These are phyloP conservation scores for Dromaius novaehollandiae DNA, from an alignment of 2,113 vertebrate species.

Conservation along the genomic window DNA sequence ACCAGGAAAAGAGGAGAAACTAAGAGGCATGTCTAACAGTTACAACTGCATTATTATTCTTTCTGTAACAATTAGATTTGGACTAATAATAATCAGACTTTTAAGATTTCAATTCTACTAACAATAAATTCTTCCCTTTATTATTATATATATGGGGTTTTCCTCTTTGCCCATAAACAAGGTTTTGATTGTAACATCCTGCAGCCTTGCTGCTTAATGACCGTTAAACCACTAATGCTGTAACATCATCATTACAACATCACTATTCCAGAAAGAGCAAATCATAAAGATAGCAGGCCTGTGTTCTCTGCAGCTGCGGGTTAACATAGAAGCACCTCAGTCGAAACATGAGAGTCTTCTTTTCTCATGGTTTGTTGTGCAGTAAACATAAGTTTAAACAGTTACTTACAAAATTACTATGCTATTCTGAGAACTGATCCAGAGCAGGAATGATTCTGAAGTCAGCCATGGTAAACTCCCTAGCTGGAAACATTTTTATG, in stretches of 20 bases:
- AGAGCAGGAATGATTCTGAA: not conserved
- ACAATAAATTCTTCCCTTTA: not conserved
- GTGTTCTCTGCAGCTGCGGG: not conserved
- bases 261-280: not conserved
- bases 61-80: not conserved
- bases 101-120: not conserved
- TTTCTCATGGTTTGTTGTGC: not conserved
- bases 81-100: not conserved
- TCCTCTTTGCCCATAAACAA: not conserved
- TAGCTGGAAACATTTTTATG: not conserved
- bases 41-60: not conserved
- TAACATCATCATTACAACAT: not conserved
- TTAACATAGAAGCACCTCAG: not conserved
- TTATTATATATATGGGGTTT: not conserved
- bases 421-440: not conserved
- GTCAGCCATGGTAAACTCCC: not conserved
- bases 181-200: not conserved
- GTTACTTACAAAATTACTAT: not conserved
- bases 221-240: not conserved
- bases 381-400: not conserved
- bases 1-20: fast-evolving
- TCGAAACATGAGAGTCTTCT: not conserved
- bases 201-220: not conserved
- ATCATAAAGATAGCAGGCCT: not conserved
- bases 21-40: not conserved